Percentiles rank a stretch among this genome's conserved stretches.
phyloP scores from a whole-genome alignment of 2,113 vertebrate species.

The Oryzias melastigma region DNA sequence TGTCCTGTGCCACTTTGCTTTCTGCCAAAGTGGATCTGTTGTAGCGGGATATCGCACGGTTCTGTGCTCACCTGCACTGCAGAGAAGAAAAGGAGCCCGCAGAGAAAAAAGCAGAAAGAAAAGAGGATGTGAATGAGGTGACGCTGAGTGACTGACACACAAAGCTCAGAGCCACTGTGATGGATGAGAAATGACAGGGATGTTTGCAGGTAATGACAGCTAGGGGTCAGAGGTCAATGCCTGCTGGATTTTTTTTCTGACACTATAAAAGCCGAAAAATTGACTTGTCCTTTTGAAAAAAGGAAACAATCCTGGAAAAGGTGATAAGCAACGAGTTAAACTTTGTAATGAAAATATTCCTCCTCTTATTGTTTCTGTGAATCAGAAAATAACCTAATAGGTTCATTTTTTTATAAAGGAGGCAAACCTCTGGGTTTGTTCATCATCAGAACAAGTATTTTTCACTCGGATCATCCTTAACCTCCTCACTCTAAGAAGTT shows the following conservation, averaged over 20 bases:
- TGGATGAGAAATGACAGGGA: conserved; percentile 30
- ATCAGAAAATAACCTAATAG: too few species aligned
- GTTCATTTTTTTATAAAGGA: too few species aligned
- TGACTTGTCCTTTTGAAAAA: conserved; percentile 12
- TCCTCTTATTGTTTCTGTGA: too few species aligned
- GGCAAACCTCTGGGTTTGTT: too few species aligned
- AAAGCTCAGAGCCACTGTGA: conserved; percentile 13
- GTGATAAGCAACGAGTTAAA: too few species aligned
- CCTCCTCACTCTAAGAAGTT: too few species aligned
- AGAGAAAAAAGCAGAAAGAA: neutral
- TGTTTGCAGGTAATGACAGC: conserved; percentile 14
- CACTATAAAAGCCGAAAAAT: conserved; percentile 25
- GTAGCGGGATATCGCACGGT: neutral
- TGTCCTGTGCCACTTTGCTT: too few species aligned
- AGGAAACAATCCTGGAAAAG: neutral
- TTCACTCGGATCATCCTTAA: too few species aligned
- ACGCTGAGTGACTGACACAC: conserved; percentile 28
- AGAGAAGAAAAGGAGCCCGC: neutral
- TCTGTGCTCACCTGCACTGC: neutral
- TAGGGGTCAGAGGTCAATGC: conserved; percentile 34
- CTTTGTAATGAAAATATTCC: too few species aligned
- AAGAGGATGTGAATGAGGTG: neutral
- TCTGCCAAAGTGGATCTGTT: too few species aligned
- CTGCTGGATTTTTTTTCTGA: conserved; percentile 19
- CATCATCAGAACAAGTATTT: too few species aligned